Percentiles rank a stretch among this genome's conserved stretches.
These are phyloP conservation scores for Ondatra zibethicus DNA, from an alignment of 2,113 vertebrate genomes.

Conservation along the genomic window DNA sequence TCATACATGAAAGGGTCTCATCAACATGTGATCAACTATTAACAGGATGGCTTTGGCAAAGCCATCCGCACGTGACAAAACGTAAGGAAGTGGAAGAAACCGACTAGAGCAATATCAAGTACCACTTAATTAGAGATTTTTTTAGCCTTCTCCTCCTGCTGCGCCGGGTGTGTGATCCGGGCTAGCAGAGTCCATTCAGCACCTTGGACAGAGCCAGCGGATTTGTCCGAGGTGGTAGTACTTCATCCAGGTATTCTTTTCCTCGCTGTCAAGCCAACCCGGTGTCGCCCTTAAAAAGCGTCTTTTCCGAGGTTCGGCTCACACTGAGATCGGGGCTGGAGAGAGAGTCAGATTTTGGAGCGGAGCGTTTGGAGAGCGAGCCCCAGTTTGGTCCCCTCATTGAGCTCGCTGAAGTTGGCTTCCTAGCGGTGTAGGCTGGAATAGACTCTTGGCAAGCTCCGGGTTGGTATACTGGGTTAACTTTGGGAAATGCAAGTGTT, in stretches of 20 bases:
- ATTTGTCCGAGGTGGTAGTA: slow-evolving; percentile 74
- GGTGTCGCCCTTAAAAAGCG: slow-evolving; percentile 79
- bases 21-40: slow-evolving; percentile 94
- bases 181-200: slow-evolving; percentile 87
- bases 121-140: slow-evolving; percentile 90
- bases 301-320: slow-evolving; percentile 77
- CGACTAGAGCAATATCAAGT: slow-evolving; percentile 91
- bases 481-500: slow-evolving; percentile 98
- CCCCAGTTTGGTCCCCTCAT: slow-evolving; percentile 80
- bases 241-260: slow-evolving; percentile 66
- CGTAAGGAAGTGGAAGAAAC: slow-evolving; percentile 89
- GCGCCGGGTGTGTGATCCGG: slow-evolving; percentile 77
- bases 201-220: slow-evolving; percentile 95
- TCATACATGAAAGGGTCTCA: slow-evolving; percentile 88
- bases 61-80: slow-evolving; percentile 93
- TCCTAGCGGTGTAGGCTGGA: slow-evolving; percentile 90
- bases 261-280: slow-evolving; percentile 65
- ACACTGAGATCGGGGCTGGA: slow-evolving; percentile 76
- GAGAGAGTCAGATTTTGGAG: slow-evolving; percentile 75
- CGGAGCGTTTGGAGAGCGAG: slow-evolving; percentile 75
- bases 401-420: slow-evolving; percentile 93
- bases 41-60: slow-evolving; percentile 92
- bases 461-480: slow-evolving; percentile 93
- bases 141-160: slow-evolving; percentile 82
- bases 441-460: slow-evolving; percentile 89